Evolutionary conservation across 35 echinoderm and acorn worm genomes (phyloP), one percentile per base, ranked within the genome.

Genomic region (Chiridota heheva): DNA sequence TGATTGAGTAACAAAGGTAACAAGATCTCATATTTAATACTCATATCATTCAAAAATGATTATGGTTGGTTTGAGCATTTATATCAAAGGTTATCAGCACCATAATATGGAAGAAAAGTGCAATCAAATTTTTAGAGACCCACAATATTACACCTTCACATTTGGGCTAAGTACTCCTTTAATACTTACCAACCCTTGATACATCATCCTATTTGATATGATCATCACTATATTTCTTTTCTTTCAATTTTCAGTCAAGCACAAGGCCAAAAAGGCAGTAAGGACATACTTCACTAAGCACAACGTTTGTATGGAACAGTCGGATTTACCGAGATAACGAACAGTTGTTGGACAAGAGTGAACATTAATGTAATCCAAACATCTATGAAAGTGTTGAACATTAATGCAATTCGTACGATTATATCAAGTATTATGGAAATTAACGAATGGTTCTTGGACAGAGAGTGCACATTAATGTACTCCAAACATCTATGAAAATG

Each of bases 231-330:
- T 37, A 2, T 39, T 22, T 31, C 7, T 44, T n/a, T 22, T 75
- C 29, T 42, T 60, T 18, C 40, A 47, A 51, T 37, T 69, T 57
- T 33, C 80, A 91, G 89, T 86, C 20, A 91, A 91, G 30, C 46
- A 77, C 8, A 77, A 86, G 32, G 89, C 89, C 8, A 91, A 86
- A 61, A 78, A 32, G 73, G 62, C 58, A 34, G 82, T 91, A 22
- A 80, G 51, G 53, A 60, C 81, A 37, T 91, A 91, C 67, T 91
- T 91, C 75, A 44, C 63, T 28, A 25, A 86, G 27, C 89, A 91
- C 34, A 22, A 63, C 7, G 73, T 69, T 44, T 91, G 89, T 69
- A 24, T 31, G 57, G 45, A 69, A 5, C 41, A 60, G 36, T 43
- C 35, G 36, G 83, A 86, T 58, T 32, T 86, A 42, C 83, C 83